Base-by-base conservation (phyloP, 2,888 invertebrate genomes). In the Ormyrus labotus region DNA sequence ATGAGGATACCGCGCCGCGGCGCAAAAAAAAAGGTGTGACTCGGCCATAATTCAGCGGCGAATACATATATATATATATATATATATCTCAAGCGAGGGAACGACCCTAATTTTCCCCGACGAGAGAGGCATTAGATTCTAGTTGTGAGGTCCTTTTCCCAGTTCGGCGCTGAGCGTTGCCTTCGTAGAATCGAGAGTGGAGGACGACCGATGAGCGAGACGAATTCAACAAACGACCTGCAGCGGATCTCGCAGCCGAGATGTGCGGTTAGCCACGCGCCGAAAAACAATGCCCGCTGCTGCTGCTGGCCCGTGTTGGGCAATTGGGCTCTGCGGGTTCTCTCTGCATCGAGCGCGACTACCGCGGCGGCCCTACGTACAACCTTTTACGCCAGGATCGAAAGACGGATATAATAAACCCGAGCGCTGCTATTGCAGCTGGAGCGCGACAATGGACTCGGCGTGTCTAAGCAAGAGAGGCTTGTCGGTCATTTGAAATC, bases 191-290 rank as follows among this genome's bases (percentile, higher is more conserved):
- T 34, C 34, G 34, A 34, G 34, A 34, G 34, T 4, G 34, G 34
- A 34, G 34, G 34, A 34, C 13, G 50, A 6, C 79, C 86, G 86
- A 89, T 89, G 85, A 85, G 85, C 88, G 88, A 78, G 85, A 86
- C 90, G 83, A 89, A 89, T 89, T 85, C 86, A 83, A 87, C 88
- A 87, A 89, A 88, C 87, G 88, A 88, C 86, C 82, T 69, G 82
- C 80, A 34, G 34, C 85, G 87, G 85, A 87, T 87, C 83, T 83
- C 84, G 81, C 83, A 19, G 75, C 3, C 57, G 57, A 10, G 58
- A 76, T 53, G 68, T 68, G 68, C 47, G 77, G 71, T 74, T 79
- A 79, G 69, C 61, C 55, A 73, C 73, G 73, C 64, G 51, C 57
- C 51, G 19, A 10, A 13, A 50, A 9, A 50, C 8, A 13, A 48